phyloP scores from a whole-genome alignment of 1,140 invertebrate species.

The Meloidogyne exigua region DNA sequence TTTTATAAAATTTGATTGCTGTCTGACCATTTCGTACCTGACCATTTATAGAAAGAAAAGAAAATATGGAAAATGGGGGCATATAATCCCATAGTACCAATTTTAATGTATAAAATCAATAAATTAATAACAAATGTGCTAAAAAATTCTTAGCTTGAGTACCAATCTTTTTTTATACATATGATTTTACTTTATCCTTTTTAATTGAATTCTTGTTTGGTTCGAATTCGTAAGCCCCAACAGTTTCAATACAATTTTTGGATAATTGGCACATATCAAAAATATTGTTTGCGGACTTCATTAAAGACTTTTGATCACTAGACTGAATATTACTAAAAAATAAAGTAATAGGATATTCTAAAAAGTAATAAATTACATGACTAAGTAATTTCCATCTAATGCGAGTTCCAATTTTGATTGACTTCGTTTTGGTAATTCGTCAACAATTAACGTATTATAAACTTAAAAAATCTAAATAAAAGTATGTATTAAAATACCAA shows the following conservation, averaged over 20 bases:
- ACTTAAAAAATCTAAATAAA: slow-evolving; percentile 2
- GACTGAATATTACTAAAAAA: slow-evolving; percentile 30
- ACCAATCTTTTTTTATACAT: not conserved
- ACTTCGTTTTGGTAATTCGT: slow-evolving; percentile 37
- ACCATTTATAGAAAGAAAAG: too few species aligned
- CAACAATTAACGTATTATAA: slow-evolving; percentile 33
- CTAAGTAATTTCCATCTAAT: slow-evolving; percentile 16
- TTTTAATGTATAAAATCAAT: too few species aligned
- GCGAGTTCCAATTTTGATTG: slow-evolving; percentile 6
- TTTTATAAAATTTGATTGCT: too few species aligned
- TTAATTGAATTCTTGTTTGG: not conserved
- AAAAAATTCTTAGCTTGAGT: not conserved
- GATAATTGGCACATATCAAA: slow-evolving; percentile 33
- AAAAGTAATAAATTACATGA: slow-evolving; percentile 22
- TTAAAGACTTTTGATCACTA: slow-evolving; percentile 27
- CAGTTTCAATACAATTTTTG: slow-evolving; percentile 20
- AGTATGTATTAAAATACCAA: not conserved
- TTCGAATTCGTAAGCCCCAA: slow-evolving; percentile 9
- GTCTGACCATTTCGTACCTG: too few species aligned
- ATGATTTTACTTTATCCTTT: not conserved
- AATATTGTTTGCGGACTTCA: slow-evolving; percentile 28
- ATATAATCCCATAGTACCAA: too few species aligned
- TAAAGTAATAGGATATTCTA: not conserved
- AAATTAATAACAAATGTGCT: not conserved
- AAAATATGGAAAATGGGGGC: too few species aligned